Evolutionary conservation across 2,797 vertebrate genomes (phyloP).

Genomic region (Dendrocincla tyrannina): DNA sequence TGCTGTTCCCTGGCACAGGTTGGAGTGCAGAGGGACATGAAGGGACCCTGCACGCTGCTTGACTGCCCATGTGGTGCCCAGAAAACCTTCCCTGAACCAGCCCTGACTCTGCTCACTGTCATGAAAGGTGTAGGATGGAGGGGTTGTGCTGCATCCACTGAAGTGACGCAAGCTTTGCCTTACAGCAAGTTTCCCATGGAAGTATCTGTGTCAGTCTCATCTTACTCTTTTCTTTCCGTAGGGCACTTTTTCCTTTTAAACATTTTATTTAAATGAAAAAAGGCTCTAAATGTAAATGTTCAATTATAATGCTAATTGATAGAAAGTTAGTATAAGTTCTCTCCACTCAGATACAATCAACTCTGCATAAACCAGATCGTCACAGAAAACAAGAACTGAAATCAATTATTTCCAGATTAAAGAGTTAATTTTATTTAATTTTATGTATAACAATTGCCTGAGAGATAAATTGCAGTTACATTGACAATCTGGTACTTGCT

Average conservation of each 20-base stretch:
- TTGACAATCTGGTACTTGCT: background rate
- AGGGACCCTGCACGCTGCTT: background rate
- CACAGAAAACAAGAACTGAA: background rate
- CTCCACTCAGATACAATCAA: background rate
- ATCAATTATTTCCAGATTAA: background rate
- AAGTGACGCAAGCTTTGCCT: background rate
- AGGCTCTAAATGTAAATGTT: background rate
- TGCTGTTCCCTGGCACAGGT: rapidly evolving
- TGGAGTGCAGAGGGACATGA: background rate
- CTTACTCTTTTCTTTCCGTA: background rate
- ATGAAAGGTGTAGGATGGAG: background rate
- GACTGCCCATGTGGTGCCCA: background rate
- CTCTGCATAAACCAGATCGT: background rate
- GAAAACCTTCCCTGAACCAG: background rate
- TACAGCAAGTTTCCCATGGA: background rate
- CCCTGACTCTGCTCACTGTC: background rate
- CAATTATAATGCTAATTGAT: background rate
- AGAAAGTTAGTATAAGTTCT: background rate
- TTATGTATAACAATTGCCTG: background rate
- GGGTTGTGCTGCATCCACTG: rapidly evolving
- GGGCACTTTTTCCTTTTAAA: background rate
- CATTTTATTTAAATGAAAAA: background rate
- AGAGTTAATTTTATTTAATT: background rate
- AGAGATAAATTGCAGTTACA: background rate
- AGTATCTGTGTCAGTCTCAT: background rate